phyloP scores from a whole-genome alignment of 2,888 invertebrate species.

The Netelia inedita region DNA sequence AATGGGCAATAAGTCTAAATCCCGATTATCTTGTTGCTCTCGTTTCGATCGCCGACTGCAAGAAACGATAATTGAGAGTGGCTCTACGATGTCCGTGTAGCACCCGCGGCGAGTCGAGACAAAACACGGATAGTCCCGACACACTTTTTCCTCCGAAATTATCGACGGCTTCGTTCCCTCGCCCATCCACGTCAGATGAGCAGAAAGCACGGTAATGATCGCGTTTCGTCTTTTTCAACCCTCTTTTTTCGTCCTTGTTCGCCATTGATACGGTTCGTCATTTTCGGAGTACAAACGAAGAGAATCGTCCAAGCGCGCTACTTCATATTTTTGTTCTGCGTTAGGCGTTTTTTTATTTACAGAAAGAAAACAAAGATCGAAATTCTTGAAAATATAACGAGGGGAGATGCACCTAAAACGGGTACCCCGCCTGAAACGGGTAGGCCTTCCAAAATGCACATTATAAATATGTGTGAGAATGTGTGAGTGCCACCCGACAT shows the following conservation, averaged over 20 bases:
- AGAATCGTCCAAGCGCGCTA: background rate
- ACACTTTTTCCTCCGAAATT: slow-evolving; percentile 52
- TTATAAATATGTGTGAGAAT: too few species aligned
- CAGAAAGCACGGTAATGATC: background rate
- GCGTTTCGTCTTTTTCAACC: background rate
- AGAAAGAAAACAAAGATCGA: too few species aligned
- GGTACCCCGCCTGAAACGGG: too few species aligned
- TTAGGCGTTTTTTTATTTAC: slow-evolving; percentile 11
- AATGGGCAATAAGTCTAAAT: slow-evolving; percentile 81
- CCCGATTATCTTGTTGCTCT: slow-evolving; percentile 83
- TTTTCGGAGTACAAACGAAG: background rate
- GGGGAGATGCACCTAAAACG: too few species aligned
- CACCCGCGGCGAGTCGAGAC: slow-evolving; percentile 73
- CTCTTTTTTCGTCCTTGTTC: background rate
- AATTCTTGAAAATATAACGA: too few species aligned
- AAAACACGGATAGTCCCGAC: slow-evolving; percentile 53
- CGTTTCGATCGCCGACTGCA: slow-evolving; percentile 49
- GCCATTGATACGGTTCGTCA: background rate
- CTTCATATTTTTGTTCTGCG: background rate
- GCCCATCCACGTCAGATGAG: background rate
- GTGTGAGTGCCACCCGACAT: too few species aligned
- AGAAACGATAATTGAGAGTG: slow-evolving; percentile 80
- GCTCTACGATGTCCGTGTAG: slow-evolving; percentile 74
- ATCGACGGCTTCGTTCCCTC: slow-evolving; percentile 33
- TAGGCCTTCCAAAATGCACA: too few species aligned